Percentiles rank a stretch among this genome's conserved stretches.
phyloP scores from a whole-genome alignment of 2,888 invertebrate genomes.

The Syrphus vitripennis region DNA sequence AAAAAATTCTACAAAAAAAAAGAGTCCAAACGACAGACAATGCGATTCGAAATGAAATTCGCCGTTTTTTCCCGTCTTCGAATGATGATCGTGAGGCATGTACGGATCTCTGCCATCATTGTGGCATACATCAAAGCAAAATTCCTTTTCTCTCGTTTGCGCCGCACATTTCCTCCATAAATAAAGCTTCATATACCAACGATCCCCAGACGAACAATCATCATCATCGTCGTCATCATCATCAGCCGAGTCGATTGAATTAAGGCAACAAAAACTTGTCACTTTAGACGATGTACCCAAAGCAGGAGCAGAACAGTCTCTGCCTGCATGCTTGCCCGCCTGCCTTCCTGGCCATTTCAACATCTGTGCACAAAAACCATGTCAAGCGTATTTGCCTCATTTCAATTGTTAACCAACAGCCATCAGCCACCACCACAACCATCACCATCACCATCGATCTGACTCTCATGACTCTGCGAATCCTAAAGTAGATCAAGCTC shows the following conservation, averaged over 20 bases:
- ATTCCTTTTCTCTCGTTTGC: conserved; percentile 51
- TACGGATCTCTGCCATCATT: conserved; percentile 35
- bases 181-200: conserved; percentile 45
- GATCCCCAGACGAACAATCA: conserved; percentile 31
- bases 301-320: conserved; percentile 50
- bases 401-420: conserved; percentile 63
- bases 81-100: conserved; percentile 46
- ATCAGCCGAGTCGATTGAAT: conserved; percentile 47
- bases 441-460: not conserved
- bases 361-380: conserved; percentile 64
- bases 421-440: not conserved
- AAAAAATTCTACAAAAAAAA: conserved; percentile 33
- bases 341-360: not conserved
- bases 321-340: conserved; percentile 14
- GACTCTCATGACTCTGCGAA: conserved; percentile 27
- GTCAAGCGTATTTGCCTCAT: conserved; percentile 55
- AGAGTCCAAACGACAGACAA: conserved; percentile 47
- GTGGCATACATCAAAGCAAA: conserved; percentile 69
- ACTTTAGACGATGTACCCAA: conserved; percentile 68
- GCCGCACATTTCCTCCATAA: conserved; percentile 63
- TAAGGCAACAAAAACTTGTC: conserved; percentile 71
- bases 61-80: conserved; percentile 18
- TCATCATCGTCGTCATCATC: conserved; percentile 28
- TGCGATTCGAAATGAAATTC: conserved; percentile 39
- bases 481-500: conserved; percentile 69